These are phyloP conservation scores for Sipha flava DNA, from an alignment of 1,140 invertebrate genomes.

Conservation along the genomic window DNA sequence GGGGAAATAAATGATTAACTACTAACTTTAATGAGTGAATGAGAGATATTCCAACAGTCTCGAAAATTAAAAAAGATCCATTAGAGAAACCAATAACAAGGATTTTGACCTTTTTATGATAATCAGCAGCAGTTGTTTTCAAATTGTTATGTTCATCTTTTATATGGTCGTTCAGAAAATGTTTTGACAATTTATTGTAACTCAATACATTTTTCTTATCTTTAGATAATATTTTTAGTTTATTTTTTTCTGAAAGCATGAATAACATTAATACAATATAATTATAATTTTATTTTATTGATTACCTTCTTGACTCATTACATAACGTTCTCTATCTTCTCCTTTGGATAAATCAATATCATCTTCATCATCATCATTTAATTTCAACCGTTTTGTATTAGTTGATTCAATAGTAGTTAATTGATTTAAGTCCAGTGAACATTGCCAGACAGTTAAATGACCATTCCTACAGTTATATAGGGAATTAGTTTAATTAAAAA, in stretches of 20 bases:
- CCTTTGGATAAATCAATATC: constrained; percentile 48
- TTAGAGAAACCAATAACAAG: constrained; percentile 72
- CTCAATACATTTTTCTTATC: constrained; percentile 49
- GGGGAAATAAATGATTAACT: constrained; percentile 28
- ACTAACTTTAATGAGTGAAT: constrained; percentile 75
- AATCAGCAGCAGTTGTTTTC: constrained; percentile 64
- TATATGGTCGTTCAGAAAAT: constrained; percentile 63
- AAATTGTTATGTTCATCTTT: constrained; percentile 53
- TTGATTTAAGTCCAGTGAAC: constrained; percentile 61
- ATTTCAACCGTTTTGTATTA: constrained; percentile 47
- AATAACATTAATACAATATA: not conserved
- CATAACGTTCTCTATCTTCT: constrained; percentile 47
- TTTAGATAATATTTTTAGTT: constrained; percentile 28
- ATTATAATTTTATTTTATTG: not conserved
- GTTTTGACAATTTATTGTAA: constrained; percentile 59
- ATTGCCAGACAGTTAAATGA: constrained; percentile 78
- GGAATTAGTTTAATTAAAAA: constrained; percentile 10
- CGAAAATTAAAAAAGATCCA: constrained; percentile 81
- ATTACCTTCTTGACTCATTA: constrained; percentile 43
- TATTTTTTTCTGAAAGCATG: constrained; percentile 19
- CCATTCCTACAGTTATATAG: constrained; percentile 49
- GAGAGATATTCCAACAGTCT: constrained; percentile 83
- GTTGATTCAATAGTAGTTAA: constrained; percentile 46
- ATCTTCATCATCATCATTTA: constrained; percentile 47
- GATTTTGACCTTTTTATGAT: constrained; percentile 67